Base-by-base conservation (phyloP, 2,888 invertebrate genomes). In the Trachelus stipa region DNA sequence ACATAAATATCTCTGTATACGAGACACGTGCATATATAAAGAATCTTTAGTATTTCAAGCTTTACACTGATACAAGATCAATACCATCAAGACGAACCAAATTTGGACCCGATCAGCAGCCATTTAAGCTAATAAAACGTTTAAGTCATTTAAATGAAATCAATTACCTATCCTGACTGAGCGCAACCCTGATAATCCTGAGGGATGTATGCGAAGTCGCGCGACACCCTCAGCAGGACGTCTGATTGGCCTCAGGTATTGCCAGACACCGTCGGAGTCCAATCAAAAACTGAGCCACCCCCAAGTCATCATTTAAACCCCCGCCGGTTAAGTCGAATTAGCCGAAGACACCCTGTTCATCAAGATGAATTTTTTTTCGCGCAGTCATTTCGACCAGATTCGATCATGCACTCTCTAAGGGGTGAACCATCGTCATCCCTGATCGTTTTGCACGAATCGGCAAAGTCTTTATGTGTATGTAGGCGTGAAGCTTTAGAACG, bases 221-320 rank as follows among this genome's bases (percentile, higher is more conserved):
- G 82, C 82, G 81, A 83, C 82, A 81, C 84, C 83, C 83, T 83
- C 84, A 75, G 81, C 86, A 81, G 87, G 88, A 84, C 81, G 83
- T 83, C 83, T 82, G 81, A 80, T 82, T 80, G 82, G 82, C 85
- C 83, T 84, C 77, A 84, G 85, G 83, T 85, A 85, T 84, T 85
- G 86, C 87, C 85, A 86, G 83, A 84, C 87, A 83, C 87, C 83
- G 86, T 86, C 76, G 87, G 87, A 83, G 85, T 85, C 85, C 88
- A 88, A 88, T 88, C 86, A 83, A 76, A 78, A 74, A 75, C 56
- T 23, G 23, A 56, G 23, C 56, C 56, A 56, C 23, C 56, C 23
- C 56, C 23, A 23, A 23, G 56, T 56, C 56, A 56, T 56, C 56
- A 23, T 84, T 80, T 86, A 86, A 87, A 85, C 87, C 82, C 83